Percentiles rank a stretch among this genome's conserved stretches.
Evolutionary conservation across 2,888 invertebrate species (phyloP).

Genomic region (Cryptus viduatorius): DNA sequence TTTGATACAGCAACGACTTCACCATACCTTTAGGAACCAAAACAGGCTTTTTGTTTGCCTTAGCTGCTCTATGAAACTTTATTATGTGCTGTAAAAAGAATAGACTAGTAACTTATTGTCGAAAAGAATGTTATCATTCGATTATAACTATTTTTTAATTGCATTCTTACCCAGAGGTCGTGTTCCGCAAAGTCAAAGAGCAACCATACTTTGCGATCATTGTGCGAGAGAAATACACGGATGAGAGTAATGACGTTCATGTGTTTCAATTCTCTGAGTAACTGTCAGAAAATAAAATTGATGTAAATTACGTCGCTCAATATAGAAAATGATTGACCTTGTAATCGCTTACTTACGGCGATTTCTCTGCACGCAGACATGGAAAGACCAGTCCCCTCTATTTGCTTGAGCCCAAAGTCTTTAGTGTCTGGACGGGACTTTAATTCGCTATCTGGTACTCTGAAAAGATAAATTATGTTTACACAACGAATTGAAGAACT

Average conservation of each 20-base stretch:
- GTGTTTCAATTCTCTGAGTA: conserved; percentile 97
- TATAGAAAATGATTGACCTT: not conserved
- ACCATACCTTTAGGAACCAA: conserved; percentile 99
- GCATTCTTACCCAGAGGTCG: conserved; percentile 93
- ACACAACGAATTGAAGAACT: not conserved
- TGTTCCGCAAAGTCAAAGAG: conserved; percentile 99
- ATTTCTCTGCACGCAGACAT: conserved; percentile 99
- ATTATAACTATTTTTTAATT: not conserved
- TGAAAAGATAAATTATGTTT: conserved; percentile 59
- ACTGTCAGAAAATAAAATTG: conserved; percentile 85
- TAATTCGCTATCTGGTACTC: conserved; percentile 83
- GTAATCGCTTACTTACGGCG: conserved; percentile 89
- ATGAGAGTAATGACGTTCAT: conserved; percentile 98
- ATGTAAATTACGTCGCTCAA: too few relatives aligned
- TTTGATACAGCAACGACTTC: conserved; percentile 98
- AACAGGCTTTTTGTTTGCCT: conserved; percentile 98
- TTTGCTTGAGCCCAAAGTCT: conserved; percentile 99
- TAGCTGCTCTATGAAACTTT: conserved; percentile 98
- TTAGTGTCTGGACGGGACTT: conserved; percentile 89
- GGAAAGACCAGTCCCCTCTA: conserved; percentile 99
- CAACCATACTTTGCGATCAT: conserved; percentile 98
- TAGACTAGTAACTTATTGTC: conserved; percentile 1
- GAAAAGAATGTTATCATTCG: not conserved
- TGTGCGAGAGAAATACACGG: conserved; percentile 97
- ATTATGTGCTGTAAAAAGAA: conserved; percentile 92